Percentiles rank a stretch among this genome's conserved stretches.
Evolutionary conservation across 2,113 vertebrate genomes (phyloP).

Genomic region (Hiodon alosoides): DNA sequence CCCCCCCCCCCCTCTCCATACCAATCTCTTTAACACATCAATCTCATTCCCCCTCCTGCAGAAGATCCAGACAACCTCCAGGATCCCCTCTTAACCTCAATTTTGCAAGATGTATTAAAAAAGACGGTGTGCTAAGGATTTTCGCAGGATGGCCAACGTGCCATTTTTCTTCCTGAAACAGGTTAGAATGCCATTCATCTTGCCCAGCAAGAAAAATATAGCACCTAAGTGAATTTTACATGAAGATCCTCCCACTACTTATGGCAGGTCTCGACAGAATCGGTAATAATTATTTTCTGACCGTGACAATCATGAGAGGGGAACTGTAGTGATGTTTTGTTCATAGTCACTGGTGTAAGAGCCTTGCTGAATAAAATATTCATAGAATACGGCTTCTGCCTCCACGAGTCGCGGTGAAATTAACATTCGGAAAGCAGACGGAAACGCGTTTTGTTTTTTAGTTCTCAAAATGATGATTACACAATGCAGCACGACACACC

Average conservation of each 20-base stretch:
- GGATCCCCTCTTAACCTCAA: constrained; percentile 80
- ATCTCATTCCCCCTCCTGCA: constrained; percentile 61
- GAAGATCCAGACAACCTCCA: constrained; percentile 68
- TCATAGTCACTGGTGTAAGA: constrained; percentile 11
- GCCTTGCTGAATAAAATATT: neutral
- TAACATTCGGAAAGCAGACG: neutral
- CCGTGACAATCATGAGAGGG: constrained; percentile 38
- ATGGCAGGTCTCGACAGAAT: constrained; percentile 41
- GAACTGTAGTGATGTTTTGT: constrained; percentile 24
- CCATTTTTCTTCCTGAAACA: constrained; percentile 58
- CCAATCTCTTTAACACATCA: constrained; percentile 69
- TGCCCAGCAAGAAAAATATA: constrained; percentile 64
- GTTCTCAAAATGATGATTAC: neutral
- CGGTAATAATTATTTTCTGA: constrained; percentile 44
- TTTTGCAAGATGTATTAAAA: constrained; percentile 76
- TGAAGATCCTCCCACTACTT: constrained; percentile 64
- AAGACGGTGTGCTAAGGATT: constrained; percentile 51
- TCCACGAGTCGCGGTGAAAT: neutral
- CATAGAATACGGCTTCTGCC: neutral
- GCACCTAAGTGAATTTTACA: constrained; percentile 75
- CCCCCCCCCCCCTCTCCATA: constrained; percentile 44
- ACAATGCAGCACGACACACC: neutral
- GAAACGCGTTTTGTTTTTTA: neutral
- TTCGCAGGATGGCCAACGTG: constrained; percentile 40
- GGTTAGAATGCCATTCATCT: constrained; percentile 72